Percentiles rank a stretch among this genome's conserved stretches.
Evolutionary conservation across 1,140 invertebrate species (phyloP).

Genomic region (Oryctes rhinoceros): DNA sequence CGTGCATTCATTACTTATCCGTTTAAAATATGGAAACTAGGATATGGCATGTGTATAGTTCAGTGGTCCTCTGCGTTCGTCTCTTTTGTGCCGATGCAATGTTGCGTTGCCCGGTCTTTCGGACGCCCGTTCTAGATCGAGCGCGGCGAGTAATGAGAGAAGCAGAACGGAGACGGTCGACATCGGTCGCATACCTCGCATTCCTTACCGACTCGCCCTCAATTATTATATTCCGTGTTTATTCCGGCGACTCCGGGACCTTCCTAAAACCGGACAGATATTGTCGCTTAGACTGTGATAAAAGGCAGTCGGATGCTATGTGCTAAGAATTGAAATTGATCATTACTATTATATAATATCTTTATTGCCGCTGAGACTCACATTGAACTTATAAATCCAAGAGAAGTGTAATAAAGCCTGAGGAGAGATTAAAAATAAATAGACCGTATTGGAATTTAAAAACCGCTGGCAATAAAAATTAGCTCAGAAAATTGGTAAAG

Average conservation of each 20-base stretch:
- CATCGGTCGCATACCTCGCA: slow-evolving; percentile 51
- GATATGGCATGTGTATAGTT: background rate
- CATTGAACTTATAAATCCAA: background rate
- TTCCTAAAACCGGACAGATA: slow-evolving; percentile 51
- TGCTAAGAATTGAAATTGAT: slow-evolving; percentile 29
- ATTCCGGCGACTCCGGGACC: slow-evolving; percentile 49
- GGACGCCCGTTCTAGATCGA: background rate
- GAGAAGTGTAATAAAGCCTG: background rate
- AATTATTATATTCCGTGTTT: slow-evolving; percentile 57
- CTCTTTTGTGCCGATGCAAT: slow-evolving; percentile 18
- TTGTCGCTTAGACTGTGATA: slow-evolving; percentile 43
- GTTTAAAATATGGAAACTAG: slow-evolving; percentile 29
- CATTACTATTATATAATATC: slow-evolving; percentile 27
- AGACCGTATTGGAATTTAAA: background rate
- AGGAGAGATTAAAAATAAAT: background rate
- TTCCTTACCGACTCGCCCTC: slow-evolving; percentile 49
- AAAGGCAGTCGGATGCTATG: slow-evolving; percentile 19
- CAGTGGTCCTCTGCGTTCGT: background rate
- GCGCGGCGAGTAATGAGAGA: slow-evolving; percentile 43
- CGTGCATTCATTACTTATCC: background rate
- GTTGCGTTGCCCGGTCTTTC: slow-evolving; percentile 1
- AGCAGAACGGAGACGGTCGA: slow-evolving; percentile 43
- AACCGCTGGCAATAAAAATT: background rate
- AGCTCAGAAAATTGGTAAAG: background rate
- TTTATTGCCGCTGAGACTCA: slow-evolving; percentile 18